Percentiles rank a stretch among this genome's conserved stretches.
phyloP scores from a whole-genome alignment of 2,888 invertebrate species.

The Schizaphis graminum region DNA sequence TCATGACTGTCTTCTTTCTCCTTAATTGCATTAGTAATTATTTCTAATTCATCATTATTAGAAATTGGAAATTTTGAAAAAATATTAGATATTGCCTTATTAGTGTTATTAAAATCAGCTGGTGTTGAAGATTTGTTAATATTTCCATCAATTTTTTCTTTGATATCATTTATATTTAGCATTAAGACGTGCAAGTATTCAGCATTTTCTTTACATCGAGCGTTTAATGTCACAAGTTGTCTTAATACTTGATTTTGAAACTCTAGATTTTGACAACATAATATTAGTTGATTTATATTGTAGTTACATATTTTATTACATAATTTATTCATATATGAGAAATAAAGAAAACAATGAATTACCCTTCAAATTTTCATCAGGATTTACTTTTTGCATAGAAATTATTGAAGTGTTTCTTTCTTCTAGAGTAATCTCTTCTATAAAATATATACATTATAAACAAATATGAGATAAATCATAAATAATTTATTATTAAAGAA shows the following conservation, averaged over 20 bases:
- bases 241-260: conserved; percentile 8
- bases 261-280: neutral
- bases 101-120: neutral
- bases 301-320: conserved; percentile 2
- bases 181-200: conserved; percentile 7
- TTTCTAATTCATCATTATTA: neutral
- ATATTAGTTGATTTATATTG: neutral
- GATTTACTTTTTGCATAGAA: too few species aligned
- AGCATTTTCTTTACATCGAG: neutral
- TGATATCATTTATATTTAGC: neutral
- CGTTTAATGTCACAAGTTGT: neutral
- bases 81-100: neutral
- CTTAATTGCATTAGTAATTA: neutral
- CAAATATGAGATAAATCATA: too few species aligned
- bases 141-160: conserved; percentile 1
- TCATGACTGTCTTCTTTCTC: neutral
- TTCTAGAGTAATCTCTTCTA: neutral
- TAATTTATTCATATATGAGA: neutral
- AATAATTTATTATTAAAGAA: neutral
- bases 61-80: conserved; percentile 8
- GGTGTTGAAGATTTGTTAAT: neutral
- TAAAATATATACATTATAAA: neutral
- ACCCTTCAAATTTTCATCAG: too few species aligned
- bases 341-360: neutral
- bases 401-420: too few species aligned